Conservation (phyloP, 2,113 vertebrate species). For the Colossoma macropomum region DNA sequence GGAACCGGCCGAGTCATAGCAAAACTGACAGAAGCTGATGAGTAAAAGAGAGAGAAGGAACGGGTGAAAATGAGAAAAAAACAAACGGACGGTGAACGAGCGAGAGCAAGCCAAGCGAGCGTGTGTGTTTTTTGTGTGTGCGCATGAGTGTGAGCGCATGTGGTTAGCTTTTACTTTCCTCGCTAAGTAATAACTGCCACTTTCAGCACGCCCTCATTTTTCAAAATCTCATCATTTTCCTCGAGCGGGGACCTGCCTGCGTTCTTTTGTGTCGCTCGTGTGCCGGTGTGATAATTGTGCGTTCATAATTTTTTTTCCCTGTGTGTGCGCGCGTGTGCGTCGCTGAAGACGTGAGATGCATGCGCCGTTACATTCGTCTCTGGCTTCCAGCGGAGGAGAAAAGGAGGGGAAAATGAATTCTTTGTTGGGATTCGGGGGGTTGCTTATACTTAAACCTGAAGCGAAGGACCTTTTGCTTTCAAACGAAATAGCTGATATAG, state of each 20-base stretch:
- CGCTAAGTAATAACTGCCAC: constrained; percentile 24
- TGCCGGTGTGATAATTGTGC: neutral
- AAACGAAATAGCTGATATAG: constrained; percentile 4
- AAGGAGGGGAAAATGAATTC: constrained; percentile 44
- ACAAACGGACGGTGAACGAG: constrained; percentile 3
- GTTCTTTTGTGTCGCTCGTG: neutral
- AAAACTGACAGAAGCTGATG: constrained; percentile 36
- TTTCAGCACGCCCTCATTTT: constrained; percentile 12
- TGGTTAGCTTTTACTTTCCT: constrained; percentile 19
- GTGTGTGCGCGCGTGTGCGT: neutral
- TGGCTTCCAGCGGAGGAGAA: constrained; percentile 25
- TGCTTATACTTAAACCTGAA: neutral
- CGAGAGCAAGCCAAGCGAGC: neutral
- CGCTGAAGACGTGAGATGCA: constrained; percentile 12
- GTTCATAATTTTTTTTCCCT: neutral
- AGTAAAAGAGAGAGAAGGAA: constrained; percentile 46
- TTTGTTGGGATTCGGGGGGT: neutral
- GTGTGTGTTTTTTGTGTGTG: neutral
- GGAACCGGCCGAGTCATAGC: constrained; percentile 26
- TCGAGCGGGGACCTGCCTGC: neutral
- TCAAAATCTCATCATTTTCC: constrained; percentile 17
- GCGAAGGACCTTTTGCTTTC: neutral
- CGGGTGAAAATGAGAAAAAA: constrained; percentile 15
- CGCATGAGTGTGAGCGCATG: neutral
- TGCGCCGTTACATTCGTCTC: constrained; percentile 29